These are phyloP conservation scores for Cyprinodon variegatus DNA, from an alignment of 2,113 vertebrate species.

Conservation along the genomic window DNA sequence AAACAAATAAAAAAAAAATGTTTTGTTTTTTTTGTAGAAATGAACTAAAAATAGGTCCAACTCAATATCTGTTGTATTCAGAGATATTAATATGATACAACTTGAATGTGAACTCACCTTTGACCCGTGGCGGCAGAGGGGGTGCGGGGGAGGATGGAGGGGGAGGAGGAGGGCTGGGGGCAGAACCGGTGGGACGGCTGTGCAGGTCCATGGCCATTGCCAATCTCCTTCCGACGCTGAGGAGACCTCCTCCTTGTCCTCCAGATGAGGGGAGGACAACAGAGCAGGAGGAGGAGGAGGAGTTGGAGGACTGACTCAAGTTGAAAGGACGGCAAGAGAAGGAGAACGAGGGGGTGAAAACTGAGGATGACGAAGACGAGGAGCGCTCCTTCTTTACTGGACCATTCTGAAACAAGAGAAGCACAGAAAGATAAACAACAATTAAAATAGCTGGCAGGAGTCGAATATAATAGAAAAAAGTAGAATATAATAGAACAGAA, in stretches of 20 bases:
- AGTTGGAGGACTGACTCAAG: slow-evolving; percentile 47
- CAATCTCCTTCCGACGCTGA: slow-evolving; percentile 69
- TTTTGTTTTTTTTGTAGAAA: background rate
- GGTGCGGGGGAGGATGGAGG: slow-evolving; percentile 69
- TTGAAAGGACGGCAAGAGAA: slow-evolving; percentile 66
- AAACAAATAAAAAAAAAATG: background rate
- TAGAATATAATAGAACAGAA: background rate
- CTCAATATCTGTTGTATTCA: background rate
- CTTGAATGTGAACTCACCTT: slow-evolving; percentile 49
- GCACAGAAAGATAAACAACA: background rate
- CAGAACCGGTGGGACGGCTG: slow-evolving; percentile 32
- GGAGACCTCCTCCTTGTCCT: slow-evolving; percentile 45
- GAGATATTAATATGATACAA: background rate
- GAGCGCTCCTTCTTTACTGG: slow-evolving; percentile 66
- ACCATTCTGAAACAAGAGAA: slow-evolving; percentile 51
- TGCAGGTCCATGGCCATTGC: slow-evolving; percentile 72
- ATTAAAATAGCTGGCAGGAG: background rate
- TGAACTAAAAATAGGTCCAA: background rate
- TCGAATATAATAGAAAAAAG: background rate
- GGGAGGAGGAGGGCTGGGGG: slow-evolving; percentile 63
- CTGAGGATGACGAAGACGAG: slow-evolving; percentile 47
- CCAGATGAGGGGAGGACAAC: background rate
- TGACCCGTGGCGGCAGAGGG: slow-evolving; percentile 67
- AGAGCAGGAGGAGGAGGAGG: slow-evolving; percentile 24
- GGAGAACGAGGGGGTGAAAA: slow-evolving; percentile 64